Evolutionary conservation across 2,113 vertebrate species (phyloP), one percentile per base, ranked within the genome.

Genomic region (Myotis brandtii): DNA sequence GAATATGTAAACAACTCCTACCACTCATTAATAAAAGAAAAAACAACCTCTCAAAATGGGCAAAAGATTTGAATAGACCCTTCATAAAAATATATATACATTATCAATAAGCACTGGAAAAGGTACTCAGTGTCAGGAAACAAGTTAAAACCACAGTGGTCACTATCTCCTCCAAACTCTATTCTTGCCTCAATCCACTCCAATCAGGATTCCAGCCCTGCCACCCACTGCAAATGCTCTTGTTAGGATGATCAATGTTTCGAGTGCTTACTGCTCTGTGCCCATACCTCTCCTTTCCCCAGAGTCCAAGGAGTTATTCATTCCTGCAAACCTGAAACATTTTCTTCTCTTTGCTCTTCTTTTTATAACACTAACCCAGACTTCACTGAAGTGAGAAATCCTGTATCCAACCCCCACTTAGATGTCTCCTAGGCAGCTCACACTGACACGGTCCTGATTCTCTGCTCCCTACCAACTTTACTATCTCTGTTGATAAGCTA

Each of bases 261-360:
- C 14, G 59, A 93, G 25, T 13, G 18, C 4, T 70, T 34, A 67
- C 59, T 86, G 67, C n/a, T 73, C 30, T 70, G 27, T 37, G 23
- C 23, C 52, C 56, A 37, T 25, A 12, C 66, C 62, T 94, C 46
- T 56, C 30, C 9, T 86, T 37, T 48, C 3, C 67, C 79, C 40
- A 80, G 40, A 95, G 70, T 89, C 59, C 40, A 89, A 62, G 37
- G 27, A 64, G 50, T 85, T 88, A 46, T 46, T 89, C 81, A 85
- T 21, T 75, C 50, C 48, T 85, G 66, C 43, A n/a, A 75, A 76
- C 23, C 80, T 62, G 64, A 80, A 95, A 85, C 34, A 76, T 52
- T 91, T 94, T 92, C 46, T 94, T 80, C 64, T 85, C n/a, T 80
- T 67, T 30, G 43, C 54, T 95, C 43, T 84, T 93, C n/a, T 86